phyloP scores from a whole-genome alignment of 2,888 invertebrate genomes.

The Atherix ibis region DNA sequence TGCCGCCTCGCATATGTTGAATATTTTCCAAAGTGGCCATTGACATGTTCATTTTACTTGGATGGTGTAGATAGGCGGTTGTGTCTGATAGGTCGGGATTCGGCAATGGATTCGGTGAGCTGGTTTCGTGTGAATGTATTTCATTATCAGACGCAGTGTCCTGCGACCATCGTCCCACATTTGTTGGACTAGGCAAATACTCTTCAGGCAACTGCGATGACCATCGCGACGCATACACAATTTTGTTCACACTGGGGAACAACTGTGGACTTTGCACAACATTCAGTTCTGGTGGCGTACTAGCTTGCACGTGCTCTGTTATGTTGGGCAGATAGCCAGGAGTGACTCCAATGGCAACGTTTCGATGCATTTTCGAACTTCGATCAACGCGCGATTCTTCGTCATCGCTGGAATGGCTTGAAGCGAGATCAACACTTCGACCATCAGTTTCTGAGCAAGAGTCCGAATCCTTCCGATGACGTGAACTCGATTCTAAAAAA shows the following conservation, averaged over 20 bases:
- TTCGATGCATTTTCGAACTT: constrained; percentile 33
- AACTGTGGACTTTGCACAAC: constrained; percentile 50
- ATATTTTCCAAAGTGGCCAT: constrained; percentile 43
- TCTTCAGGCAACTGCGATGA: constrained; percentile 50
- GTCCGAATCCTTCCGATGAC: constrained; percentile 48
- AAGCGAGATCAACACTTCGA: constrained; percentile 76
- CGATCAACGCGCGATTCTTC: constrained; percentile 40
- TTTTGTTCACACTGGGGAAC: constrained; percentile 46
- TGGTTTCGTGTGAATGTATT: constrained; percentile 40
- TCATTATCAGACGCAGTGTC: constrained; percentile 66
- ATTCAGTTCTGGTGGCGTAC: constrained; percentile 45
- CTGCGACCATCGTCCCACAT: constrained; percentile 55
- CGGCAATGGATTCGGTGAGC: constrained; percentile 55
- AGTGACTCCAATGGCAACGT: constrained; percentile 31
- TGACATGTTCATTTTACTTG: constrained; percentile 35
- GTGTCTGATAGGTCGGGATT: constrained; percentile 61
- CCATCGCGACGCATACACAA: constrained; percentile 50
- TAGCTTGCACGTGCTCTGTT: constrained; percentile 40
- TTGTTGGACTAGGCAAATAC: constrained; percentile 39
- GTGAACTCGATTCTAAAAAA: constrained; percentile 23
- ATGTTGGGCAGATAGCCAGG: constrained; percentile 46
- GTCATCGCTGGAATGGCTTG: constrained; percentile 91
- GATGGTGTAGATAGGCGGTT: constrained; percentile 37
- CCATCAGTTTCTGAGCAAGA: constrained; percentile 70
- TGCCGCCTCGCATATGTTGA: constrained; percentile 38